Base-by-base conservation (phyloP, 2,797 vertebrate genomes). In the Acrossocheilus fasciatus region DNA sequence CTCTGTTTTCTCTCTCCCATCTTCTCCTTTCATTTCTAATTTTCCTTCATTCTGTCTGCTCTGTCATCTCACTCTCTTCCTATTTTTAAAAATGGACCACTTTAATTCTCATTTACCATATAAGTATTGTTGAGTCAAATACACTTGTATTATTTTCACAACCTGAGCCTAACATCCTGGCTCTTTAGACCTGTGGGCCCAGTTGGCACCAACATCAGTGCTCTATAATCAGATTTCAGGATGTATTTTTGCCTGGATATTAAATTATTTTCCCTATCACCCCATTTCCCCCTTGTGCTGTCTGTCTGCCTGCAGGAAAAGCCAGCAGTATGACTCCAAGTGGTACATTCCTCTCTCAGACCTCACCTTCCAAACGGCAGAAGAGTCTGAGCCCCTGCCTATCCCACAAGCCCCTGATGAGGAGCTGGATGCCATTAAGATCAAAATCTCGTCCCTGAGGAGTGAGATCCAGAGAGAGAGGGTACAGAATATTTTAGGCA, bases 361-460 rank as follows among this genome's bases (percentile, higher is more conserved):
- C 90, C 96, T 99, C 91, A 98, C 95, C 90, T 98, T 99, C 95
- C 98, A 99, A 93, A 95, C 95, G 4, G 94, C 97, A 1, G 98
- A 99, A 43, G 98, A 99, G 84, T 90, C 96, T 0, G 98, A 99
- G 89, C 96, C 96, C 0, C 94, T 96, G 1, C 94, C 97, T 41
- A 96, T 99, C 92, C 97, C 98, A 0, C 95, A 99, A 92, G 96
- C 97, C 78, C 95, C 97, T 0, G 98, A 99, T 0, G 98, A 99
- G 90, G 98, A 99, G 87, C 95, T 99, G 30, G 98, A 99, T 1
- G 94, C 97, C 89, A 95, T 99, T 93, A 99, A 99, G 95, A 96
- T 98, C 88, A 99, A 99, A 94, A 99, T 99, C 94, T 99, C 98
- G 20, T 98, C 99, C 90, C 96, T 99, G 78, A 98, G 98, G 94